These are phyloP conservation scores for Actenoides hombroni DNA, from an alignment of 2,113 vertebrate species.

Conservation along the genomic window DNA sequence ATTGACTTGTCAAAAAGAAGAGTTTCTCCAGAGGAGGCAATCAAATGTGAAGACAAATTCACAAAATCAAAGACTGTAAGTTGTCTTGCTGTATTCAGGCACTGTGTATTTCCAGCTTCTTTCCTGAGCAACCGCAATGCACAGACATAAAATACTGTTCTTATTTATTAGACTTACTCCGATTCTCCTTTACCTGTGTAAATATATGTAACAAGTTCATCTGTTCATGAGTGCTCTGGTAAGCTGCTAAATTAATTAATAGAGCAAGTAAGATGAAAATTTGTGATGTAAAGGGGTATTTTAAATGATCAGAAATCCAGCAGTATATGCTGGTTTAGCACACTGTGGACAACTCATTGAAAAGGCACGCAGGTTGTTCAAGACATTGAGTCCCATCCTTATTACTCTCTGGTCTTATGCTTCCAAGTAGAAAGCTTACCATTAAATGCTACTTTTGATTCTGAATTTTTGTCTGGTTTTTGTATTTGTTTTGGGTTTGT, in stretches of 20 bases:
- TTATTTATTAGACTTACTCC: neutral
- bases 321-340: neutral
- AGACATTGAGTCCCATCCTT: neutral
- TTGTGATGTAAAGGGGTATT: neutral
- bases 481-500: neutral
- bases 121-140: neutral
- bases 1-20: conserved; percentile 98
- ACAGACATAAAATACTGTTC: neutral
- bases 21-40: conserved; percentile 97
- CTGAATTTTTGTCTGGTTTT: neutral
- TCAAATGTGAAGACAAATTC: conserved; percentile 99
- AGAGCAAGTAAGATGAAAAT: neutral
- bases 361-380: neutral
- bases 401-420: fast-evolving
- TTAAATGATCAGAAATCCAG: neutral
- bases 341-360: neutral
- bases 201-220: neutral
- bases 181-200: neutral
- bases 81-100: neutral
- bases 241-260: neutral
- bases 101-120: neutral
- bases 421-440: neutral
- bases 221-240: neutral
- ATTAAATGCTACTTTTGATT: neutral
- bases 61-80: conserved; percentile 99